Evolutionary conservation across 2,797 vertebrate species (phyloP), one percentile per base, ranked within the genome.

Genomic region (Smutsia gigantea): DNA sequence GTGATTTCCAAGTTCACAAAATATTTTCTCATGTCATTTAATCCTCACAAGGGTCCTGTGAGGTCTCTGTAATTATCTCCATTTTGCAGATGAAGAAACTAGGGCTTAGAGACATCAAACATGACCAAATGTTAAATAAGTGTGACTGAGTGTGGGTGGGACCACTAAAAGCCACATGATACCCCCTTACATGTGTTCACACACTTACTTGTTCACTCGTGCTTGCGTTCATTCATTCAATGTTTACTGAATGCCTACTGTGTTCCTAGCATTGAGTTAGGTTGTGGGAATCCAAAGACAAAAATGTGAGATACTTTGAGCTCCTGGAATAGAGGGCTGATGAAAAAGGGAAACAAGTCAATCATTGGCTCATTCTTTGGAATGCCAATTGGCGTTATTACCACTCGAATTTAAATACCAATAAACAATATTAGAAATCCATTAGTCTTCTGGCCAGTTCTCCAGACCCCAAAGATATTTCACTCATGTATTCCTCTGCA

Each of bases 361-460:
- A 39, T 68, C 83, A 57, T 46, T 83, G 53, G 34, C 29, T 95
- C 57, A 51, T 77, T 66, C 34, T 82, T 29, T 87, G n/a, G 51
- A 96, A 81, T 5, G 66, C 7, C 63, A 57, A 75, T 92, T 84
- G 27, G 19, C 92, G 31, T 51, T 61, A 34, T 91, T 96, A 91
- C 17, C 25, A 64, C 31, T 78, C n/a, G 55, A 15, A 55, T 84
- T 90, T 92, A 94, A 96, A 31, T 68, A 39, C 42, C 53, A 92
- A 53, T 82, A 92, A 79, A 42, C 39, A 53, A 49, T 37, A 71
- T 83, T 46, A 69, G 49, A 42, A 66, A 49, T 51, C 31, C 2
- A 19, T n/a, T 27, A 79, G 11, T 39, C 61, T 90, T 86, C 29
- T 0, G 0, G 46, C 34, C 42, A n/a, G 14, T 89, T 91, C 34